These are phyloP conservation scores for Parochlus steinenii DNA, from an alignment of 2,888 invertebrate genomes.

Conservation along the genomic window DNA sequence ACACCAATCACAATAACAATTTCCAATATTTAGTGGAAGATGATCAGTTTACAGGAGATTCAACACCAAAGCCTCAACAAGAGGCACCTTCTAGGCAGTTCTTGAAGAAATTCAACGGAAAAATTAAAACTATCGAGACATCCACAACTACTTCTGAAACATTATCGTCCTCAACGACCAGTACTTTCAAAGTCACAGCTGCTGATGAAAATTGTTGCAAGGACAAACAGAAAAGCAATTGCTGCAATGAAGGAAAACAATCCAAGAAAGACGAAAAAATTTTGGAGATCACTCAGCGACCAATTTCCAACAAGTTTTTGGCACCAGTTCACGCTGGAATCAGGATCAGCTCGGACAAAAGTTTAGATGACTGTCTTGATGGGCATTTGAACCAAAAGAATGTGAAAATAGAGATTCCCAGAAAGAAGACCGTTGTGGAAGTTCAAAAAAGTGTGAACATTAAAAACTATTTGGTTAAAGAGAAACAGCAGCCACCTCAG, in stretches of 20 bases:
- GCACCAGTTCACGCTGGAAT: conserved; percentile 43
- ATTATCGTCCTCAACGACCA: conserved; percentile 10
- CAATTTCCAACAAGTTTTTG: conserved; percentile 37
- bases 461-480: conserved; percentile 28
- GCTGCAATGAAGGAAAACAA: conserved; percentile 13
- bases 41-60: conserved; percentile 7
- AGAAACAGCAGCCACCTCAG: conserved; percentile 17
- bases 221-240: conserved; percentile 19
- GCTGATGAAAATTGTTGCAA: conserved; percentile 12
- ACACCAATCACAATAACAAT: conserved; percentile 8
- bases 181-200: conserved; percentile 9
- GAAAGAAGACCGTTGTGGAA: conserved; percentile 38
- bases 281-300: conserved; percentile 38
- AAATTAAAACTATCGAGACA: conserved; percentile 10
- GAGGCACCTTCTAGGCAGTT: conserved; percentile 27
- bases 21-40: conserved; percentile 9
- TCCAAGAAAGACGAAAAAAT: too few relatives aligned
- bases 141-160: conserved; percentile 1
- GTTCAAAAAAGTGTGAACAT: conserved; percentile 42
- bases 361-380: conserved; percentile 11
- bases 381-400: conserved; percentile 9
- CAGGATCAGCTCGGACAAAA: conserved; percentile 32
- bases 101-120: conserved; percentile 24
- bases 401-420: conserved; percentile 11
- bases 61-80: conserved; percentile 7